Conservation (phyloP, 2,113 vertebrate species). For the Oplegnathus fasciatus region DNA sequence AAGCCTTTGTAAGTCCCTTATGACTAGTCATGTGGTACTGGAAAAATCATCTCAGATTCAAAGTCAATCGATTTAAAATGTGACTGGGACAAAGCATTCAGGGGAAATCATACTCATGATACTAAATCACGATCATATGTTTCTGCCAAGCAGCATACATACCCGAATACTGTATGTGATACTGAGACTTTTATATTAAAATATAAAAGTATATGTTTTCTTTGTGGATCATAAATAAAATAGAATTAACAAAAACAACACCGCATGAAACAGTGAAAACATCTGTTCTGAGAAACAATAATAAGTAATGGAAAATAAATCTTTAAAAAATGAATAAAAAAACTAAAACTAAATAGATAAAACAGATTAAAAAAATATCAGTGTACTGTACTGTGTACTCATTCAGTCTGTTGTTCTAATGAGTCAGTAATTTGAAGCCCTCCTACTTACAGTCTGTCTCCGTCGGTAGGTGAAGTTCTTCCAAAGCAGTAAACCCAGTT, state of each 20-base stretch:
- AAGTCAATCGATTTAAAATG: neutral
- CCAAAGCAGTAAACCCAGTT: conserved; percentile 96
- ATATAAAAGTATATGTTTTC: neutral
- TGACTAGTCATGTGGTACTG: neutral
- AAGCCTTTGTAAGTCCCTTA: neutral
- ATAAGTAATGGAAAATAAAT: too few species aligned
- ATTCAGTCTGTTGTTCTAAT: neutral
- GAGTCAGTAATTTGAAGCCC: neutral
- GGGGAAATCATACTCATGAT: neutral
- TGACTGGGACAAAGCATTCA: neutral
- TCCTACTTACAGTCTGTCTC: conserved; percentile 93
- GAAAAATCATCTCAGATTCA: conserved; percentile 3
- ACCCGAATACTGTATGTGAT: neutral
- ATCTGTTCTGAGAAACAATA: neutral
- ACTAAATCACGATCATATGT: too few species aligned
- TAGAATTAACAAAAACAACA: neutral
- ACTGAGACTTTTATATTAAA: neutral
- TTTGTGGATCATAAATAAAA: neutral
- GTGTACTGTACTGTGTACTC: neutral
- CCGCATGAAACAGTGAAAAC: neutral
- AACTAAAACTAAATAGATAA: neutral
- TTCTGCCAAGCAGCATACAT: neutral
- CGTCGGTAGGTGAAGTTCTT: conserved; percentile 97
- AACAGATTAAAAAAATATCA: neutral
- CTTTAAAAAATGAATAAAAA: neutral